Conservation (phyloP, 2,797 vertebrate genomes). For the Nasua narica region DNA sequence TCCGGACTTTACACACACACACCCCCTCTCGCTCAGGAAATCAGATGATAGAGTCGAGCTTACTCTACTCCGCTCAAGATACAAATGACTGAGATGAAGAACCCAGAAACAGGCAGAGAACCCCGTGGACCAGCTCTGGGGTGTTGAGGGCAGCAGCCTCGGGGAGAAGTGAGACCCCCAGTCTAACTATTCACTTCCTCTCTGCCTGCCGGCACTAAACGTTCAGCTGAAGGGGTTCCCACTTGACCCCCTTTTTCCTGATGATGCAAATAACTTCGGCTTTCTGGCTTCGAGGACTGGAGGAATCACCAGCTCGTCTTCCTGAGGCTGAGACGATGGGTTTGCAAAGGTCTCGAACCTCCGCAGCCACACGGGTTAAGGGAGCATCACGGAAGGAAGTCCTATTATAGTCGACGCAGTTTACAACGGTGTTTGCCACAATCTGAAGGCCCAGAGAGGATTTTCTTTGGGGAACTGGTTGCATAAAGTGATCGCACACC, state of each 20-base stretch:
- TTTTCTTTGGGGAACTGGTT: background rate
- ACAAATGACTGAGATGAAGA: background rate
- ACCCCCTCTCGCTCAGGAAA: background rate
- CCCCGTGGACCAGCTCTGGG: accelerated
- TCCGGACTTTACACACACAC: background rate
- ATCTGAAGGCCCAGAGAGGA: background rate
- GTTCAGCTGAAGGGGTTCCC: background rate
- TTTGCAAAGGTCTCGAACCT: background rate
- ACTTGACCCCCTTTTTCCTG: background rate
- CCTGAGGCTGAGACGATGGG: background rate
- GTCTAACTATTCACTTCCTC: accelerated
- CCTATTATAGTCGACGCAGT: accelerated
- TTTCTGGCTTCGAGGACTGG: background rate
- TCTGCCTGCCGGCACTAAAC: background rate
- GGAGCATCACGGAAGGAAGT: background rate
- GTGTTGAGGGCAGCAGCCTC: background rate
- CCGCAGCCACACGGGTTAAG: background rate
- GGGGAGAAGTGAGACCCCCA: accelerated
- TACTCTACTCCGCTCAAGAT: background rate
- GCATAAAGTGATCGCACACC: no score
- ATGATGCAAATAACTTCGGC: background rate
- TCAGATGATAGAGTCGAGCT: background rate
- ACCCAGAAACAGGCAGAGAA: background rate
- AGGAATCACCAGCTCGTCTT: background rate
- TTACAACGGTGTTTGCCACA: background rate